These are phyloP conservation scores for Mustela nigripes DNA, from an alignment of 2,113 vertebrate species.

Conservation along the genomic window DNA sequence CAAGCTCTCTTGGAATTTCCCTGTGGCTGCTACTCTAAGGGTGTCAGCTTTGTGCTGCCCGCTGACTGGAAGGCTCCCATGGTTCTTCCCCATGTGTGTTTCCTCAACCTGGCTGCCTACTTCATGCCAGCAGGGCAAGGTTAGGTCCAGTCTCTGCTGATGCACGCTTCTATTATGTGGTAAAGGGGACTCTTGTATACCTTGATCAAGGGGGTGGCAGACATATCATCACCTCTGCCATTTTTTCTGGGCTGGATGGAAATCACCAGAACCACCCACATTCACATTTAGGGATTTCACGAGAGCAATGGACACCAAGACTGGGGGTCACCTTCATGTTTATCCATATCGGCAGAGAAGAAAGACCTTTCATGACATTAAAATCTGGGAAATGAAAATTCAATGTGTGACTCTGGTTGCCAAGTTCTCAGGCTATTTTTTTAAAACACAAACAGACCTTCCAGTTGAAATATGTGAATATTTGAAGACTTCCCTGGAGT, in stretches of 20 bases:
- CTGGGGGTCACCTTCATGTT: background rate
- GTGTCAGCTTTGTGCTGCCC: background rate
- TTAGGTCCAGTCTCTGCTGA: no score
- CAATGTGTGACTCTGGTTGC: background rate
- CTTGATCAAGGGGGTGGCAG: background rate
- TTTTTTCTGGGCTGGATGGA: background rate
- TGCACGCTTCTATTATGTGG: no score
- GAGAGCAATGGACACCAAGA: background rate
- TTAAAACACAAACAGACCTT: background rate
- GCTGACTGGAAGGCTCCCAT: background rate
- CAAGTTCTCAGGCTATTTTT: background rate
- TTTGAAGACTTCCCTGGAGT: background rate
- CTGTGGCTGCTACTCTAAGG: background rate
- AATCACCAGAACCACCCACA: no score
- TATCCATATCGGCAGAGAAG: background rate
- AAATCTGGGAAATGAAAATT: background rate
- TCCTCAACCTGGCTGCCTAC: background rate
- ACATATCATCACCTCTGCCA: no score
- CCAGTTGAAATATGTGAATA: conserved; percentile 24
- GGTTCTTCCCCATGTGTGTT: background rate
- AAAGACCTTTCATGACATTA: background rate
- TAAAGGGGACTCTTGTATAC: background rate
- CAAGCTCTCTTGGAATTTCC: background rate
- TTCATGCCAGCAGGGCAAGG: background rate
- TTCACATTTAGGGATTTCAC: background rate